A percentile compares a stretch with the other conserved stretches of the same genome.
Conservation (phyloP, 64 coral and sea anemone genomes). For the Porites lutea region DNA sequence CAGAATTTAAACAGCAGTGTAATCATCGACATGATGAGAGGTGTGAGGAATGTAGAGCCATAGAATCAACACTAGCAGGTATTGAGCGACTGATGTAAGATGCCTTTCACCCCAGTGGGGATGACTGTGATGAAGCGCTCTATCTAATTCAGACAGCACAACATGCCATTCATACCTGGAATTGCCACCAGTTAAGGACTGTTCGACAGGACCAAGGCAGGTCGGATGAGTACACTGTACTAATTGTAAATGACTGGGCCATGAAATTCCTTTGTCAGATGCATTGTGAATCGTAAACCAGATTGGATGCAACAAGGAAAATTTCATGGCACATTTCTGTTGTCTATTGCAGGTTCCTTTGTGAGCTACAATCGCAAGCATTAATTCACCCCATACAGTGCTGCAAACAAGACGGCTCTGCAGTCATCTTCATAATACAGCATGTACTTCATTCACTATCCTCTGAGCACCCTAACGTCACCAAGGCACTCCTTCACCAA, state of each 20-base stretch:
- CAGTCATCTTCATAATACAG: background rate
- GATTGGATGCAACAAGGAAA: background rate
- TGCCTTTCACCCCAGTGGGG: background rate
- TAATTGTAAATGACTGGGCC: background rate
- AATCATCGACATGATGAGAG: background rate
- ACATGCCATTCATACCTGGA: constrained; percentile 37
- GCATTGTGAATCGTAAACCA: background rate
- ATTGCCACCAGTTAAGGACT: constrained; percentile 26
- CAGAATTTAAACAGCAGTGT: background rate
- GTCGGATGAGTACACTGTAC: background rate
- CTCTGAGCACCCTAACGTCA: too few relatives aligned
- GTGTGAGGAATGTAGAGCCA: constrained; percentile 18
- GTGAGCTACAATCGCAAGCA: background rate
- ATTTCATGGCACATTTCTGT: constrained; percentile 2
- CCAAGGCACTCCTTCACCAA: too few relatives aligned
- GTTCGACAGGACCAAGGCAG: constrained; percentile 26
- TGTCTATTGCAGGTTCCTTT: background rate
- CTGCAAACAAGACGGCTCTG: background rate
- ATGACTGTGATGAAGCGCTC: constrained; percentile 38
- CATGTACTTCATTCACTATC: background rate
- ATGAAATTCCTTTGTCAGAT: background rate
- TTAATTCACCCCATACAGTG: too few relatives aligned
- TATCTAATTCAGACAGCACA: constrained; percentile 19
- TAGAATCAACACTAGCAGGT: constrained; percentile 1
- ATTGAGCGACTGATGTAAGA: background rate